phyloP scores from a whole-genome alignment of 2,797 vertebrate genomes.

The Orientallactaga sibirica region DNA sequence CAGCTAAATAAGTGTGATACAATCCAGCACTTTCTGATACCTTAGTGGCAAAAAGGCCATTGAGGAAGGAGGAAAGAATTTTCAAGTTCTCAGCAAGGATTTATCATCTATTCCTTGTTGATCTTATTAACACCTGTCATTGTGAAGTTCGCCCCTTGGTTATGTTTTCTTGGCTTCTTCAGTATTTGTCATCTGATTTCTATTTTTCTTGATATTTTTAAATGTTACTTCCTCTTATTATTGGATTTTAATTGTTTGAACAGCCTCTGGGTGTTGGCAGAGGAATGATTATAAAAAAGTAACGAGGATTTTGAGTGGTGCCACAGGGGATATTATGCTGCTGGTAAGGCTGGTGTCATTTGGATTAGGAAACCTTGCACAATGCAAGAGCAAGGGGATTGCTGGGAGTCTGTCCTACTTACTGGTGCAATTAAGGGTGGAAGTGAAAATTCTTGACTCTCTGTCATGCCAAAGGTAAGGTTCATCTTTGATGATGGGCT shows the following conservation, averaged over 20 bases:
- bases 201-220: constrained; percentile 72
- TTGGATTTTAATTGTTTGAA: constrained; percentile 77
- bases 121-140: constrained; percentile 77
- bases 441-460: not conserved
- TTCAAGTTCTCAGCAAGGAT: constrained; percentile 57
- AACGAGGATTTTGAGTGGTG: constrained; percentile 31
- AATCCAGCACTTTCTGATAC: constrained; percentile 74
- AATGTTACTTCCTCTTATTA: constrained; percentile 73
- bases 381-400: not conserved
- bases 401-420: not conserved
- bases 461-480: not conserved
- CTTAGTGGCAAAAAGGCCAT: constrained; percentile 81
- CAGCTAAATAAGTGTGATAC: constrained; percentile 85
- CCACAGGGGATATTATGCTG: not conserved
- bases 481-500: not conserved
- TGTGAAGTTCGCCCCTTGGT: constrained; percentile 56
- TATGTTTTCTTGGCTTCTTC: constrained; percentile 55
- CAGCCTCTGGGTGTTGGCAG: constrained; percentile 48
- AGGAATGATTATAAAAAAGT: constrained; percentile 70
- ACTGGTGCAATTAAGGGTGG: not conserved
- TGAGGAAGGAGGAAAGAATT: constrained; percentile 66
- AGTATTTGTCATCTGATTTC: constrained; percentile 60
- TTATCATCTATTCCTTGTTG: constrained; percentile 54
- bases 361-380: not conserved
- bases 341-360: constrained; percentile 14